Conservation (phyloP, 2,113 vertebrate species). For the Apistogramma diplotaenia region DNA sequence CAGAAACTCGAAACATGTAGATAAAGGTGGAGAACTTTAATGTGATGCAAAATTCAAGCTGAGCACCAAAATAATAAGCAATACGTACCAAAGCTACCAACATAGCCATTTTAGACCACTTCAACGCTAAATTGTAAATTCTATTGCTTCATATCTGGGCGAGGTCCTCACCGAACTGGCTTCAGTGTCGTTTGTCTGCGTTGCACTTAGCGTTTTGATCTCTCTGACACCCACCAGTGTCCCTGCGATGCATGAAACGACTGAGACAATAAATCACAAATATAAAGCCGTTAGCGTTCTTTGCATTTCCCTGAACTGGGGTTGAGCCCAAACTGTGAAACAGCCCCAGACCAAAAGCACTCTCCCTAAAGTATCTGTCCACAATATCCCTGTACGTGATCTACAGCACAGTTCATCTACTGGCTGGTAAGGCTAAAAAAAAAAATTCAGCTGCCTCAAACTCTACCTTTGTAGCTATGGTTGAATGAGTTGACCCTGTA, state of each 20-base stretch:
- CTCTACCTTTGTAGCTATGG: constrained; percentile 35
- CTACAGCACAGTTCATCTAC: not conserved
- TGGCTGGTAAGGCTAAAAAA: not conserved
- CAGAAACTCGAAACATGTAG: no score
- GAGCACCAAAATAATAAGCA: not conserved
- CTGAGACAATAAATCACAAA: not conserved
- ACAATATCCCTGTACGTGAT: constrained; percentile 25
- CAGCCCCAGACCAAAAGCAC: not conserved
- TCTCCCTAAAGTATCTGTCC: not conserved
- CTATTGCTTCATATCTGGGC: not conserved
- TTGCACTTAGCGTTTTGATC: not conserved
- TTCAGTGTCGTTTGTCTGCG: no score
- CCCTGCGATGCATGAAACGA: not conserved
- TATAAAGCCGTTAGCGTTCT: not conserved
- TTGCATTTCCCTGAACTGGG: not conserved
- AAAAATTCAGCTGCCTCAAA: constrained; percentile 31
- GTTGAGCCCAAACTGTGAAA: constrained; percentile 14
- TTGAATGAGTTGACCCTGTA: constrained; percentile 42
- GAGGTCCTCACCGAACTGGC: not conserved
- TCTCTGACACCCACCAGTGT: not conserved
- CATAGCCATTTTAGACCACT: not conserved
- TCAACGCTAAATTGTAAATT: no score
- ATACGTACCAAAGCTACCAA: not conserved
- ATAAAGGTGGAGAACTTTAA: not conserved
- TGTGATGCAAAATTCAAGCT: not conserved